Percentiles rank a stretch among this genome's conserved stretches.
These are phyloP conservation scores for Salticus scenicus DNA, from an alignment of 2,888 invertebrate species.

Conservation along the genomic window DNA sequence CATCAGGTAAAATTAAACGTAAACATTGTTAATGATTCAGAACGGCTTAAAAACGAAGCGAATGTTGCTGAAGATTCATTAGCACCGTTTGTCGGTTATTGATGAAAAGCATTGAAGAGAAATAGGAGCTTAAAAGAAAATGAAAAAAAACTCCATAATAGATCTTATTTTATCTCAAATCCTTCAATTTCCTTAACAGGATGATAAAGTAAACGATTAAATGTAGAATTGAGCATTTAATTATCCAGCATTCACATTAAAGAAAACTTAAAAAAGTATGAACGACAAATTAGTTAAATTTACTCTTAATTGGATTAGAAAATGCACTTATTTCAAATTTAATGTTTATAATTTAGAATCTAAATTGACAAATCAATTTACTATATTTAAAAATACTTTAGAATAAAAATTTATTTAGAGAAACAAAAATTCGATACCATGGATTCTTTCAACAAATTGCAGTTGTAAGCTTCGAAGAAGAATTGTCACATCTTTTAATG, in stretches of 20 bases:
- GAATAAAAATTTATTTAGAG: too few species aligned
- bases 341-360: too few species aligned
- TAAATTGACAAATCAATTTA: too few species aligned
- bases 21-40: constrained; percentile 3
- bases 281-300: too few species aligned
- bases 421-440: too few species aligned
- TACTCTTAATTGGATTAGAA: too few species aligned
- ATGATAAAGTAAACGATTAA: not conserved
- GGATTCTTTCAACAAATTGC: too few species aligned
- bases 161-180: not conserved
- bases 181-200: not conserved
- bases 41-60: not conserved
- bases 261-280: too few species aligned
- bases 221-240: not conserved
- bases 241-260: not conserved
- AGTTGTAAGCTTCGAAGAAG: too few species aligned
- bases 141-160: not conserved
- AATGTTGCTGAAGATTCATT: not conserved
- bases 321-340: too few species aligned
- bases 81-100: constrained; percentile 2
- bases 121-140: not conserved
- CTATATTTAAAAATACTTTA: too few species aligned
- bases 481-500: too few species aligned
- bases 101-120: not conserved
- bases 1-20: not conserved